Conservation (phyloP, 2,797 vertebrate genomes). For the Xerus rutilus region DNA sequence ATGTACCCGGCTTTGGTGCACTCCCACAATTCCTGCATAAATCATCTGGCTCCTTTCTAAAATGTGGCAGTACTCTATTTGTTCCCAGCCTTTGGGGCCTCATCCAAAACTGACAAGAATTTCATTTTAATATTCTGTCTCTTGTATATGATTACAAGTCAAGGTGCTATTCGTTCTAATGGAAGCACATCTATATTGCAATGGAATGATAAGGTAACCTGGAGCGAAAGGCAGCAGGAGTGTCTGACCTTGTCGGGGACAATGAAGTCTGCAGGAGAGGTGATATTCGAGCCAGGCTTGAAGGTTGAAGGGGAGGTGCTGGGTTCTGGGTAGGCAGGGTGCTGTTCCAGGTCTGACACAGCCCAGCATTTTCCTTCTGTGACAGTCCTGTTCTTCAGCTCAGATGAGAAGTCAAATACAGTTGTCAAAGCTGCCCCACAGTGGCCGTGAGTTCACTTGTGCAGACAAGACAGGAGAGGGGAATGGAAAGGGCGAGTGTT, state of each 20-base stretch:
- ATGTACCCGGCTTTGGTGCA: background rate
- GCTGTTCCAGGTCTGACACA: background rate
- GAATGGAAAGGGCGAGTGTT: too few relatives aligned
- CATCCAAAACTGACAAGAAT: background rate
- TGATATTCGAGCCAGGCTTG: background rate
- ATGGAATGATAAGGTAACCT: background rate
- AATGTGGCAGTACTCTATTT: background rate
- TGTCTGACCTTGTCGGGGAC: background rate
- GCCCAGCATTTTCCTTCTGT: background rate
- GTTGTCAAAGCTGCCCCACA: background rate
- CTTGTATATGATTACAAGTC: background rate
- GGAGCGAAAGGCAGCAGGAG: background rate
- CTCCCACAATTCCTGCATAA: background rate
- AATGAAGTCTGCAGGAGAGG: background rate
- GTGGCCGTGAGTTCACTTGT: too few relatives aligned
- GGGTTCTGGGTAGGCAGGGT: background rate
- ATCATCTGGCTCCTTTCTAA: background rate
- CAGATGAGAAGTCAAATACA: background rate
- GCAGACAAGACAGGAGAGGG: too few relatives aligned
- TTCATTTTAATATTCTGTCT: background rate
- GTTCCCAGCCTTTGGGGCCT: background rate
- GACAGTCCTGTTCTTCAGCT: background rate
- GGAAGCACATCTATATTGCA: background rate
- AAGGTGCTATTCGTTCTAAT: background rate
- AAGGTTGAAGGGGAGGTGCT: rapidly evolving